Percentiles rank a stretch among this genome's conserved stretches.
Evolutionary conservation across 2,797 vertebrate species (phyloP).

Genomic region (Leuciscus waleckii): DNA sequence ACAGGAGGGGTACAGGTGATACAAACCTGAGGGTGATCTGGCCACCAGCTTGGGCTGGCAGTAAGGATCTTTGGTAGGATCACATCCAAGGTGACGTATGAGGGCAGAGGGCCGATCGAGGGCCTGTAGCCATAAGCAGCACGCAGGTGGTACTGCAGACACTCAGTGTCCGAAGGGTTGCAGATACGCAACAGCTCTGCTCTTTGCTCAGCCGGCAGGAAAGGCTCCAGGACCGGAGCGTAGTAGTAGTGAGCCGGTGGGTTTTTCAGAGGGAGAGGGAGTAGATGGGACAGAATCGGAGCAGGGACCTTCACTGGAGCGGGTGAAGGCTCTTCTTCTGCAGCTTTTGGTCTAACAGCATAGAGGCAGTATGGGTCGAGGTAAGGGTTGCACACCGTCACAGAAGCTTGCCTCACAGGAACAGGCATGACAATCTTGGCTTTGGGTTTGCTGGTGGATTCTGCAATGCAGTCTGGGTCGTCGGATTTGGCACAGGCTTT

Average conservation of each 20-base stretch:
- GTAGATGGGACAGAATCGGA: constrained; percentile 71
- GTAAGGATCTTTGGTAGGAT: constrained; percentile 77
- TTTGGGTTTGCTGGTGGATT: constrained; percentile 80
- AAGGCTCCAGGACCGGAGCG: constrained; percentile 74
- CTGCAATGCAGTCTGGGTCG: constrained; percentile 81
- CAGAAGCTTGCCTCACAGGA: constrained; percentile 68
- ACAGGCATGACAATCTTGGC: constrained; percentile 76
- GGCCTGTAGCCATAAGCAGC: constrained; percentile 80
- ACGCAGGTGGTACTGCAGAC: constrained; percentile 83
- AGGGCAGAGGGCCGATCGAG: constrained; percentile 67
- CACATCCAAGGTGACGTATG: constrained; percentile 76
- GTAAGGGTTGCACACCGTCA: constrained; percentile 79
- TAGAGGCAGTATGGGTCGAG: constrained; percentile 79
- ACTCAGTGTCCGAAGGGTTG: constrained; percentile 77
- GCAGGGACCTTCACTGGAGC: constrained; percentile 68
- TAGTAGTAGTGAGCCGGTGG: constrained; percentile 74
- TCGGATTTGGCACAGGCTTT: constrained; percentile 79
- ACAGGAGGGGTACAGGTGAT: constrained; percentile 75
- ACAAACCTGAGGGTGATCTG: constrained; percentile 73
- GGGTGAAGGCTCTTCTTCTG: constrained; percentile 43
- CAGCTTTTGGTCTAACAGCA: constrained; percentile 56
- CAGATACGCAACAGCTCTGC: constrained; percentile 81
- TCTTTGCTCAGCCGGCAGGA: constrained; percentile 73
- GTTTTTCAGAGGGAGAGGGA: constrained; percentile 70
- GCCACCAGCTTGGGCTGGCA: constrained; percentile 73